Conservation (phyloP, 2,113 vertebrate genomes). For the Syngnathoides biaculeatus region DNA sequence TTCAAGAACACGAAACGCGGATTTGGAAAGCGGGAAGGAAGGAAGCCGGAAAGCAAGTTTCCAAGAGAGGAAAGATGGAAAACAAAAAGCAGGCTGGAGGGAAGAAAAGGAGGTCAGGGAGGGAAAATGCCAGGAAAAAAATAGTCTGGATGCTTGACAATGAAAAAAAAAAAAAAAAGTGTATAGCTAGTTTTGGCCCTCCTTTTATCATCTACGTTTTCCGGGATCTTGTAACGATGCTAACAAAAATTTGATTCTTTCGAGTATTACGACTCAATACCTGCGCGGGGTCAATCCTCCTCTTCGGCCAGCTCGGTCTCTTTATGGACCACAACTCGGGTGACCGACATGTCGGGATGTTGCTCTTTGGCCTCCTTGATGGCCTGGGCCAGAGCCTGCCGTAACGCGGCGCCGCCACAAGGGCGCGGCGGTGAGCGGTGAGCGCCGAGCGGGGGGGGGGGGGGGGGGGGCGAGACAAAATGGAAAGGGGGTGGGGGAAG, state of each 20-base stretch:
- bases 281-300: slow-evolving; percentile 74
- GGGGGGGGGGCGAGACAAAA: slow-evolving; percentile 36
- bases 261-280: slow-evolving; percentile 48
- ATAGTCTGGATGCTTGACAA: too few relatives aligned
- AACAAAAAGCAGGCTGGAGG: too few relatives aligned
- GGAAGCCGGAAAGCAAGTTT: too few relatives aligned
- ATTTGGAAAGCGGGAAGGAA: too few relatives aligned
- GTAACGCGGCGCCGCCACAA: slow-evolving; percentile 38
- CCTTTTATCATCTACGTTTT: too few relatives aligned
- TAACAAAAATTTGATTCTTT: not conserved
- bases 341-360: slow-evolving; percentile 99
- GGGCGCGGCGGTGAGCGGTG: slow-evolving; percentile 51
- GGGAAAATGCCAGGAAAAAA: too few relatives aligned
- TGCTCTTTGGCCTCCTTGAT: slow-evolving; percentile 99
- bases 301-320: slow-evolving; percentile 93
- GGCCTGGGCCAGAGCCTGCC: slow-evolving; percentile 93
- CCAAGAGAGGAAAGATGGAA: too few relatives aligned
- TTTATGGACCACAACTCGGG: slow-evolving; percentile 97
- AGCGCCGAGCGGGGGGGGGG: slow-evolving; percentile 41
- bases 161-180: not conserved
- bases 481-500: too few relatives aligned
- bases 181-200: not conserved
- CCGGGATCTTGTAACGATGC: too few relatives aligned
- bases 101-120: too few relatives aligned
- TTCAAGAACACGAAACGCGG: too few relatives aligned